Percentiles rank a stretch among this genome's conserved stretches.
These are phyloP conservation scores for Geotrypetes seraphini DNA, from an alignment of 2,797 vertebrate species.

Conservation along the genomic window DNA sequence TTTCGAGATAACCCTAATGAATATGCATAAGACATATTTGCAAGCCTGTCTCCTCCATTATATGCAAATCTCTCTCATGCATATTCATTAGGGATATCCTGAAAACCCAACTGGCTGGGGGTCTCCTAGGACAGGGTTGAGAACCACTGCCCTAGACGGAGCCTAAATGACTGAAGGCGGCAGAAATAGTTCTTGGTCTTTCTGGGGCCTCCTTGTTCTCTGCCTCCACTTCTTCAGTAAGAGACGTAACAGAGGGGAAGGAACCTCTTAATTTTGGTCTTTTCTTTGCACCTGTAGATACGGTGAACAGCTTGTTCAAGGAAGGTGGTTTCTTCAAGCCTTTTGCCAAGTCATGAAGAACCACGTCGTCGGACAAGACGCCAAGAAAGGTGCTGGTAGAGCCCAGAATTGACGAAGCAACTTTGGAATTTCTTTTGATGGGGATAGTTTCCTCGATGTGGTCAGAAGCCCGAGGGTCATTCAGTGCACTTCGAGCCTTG, in stretches of 20 bases:
- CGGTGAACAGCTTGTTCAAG: conserved; percentile 71
- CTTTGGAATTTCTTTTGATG: conserved; percentile 37
- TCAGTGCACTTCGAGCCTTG: conserved; percentile 57
- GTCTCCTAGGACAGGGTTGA: too few species aligned
- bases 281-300: conserved; percentile 46
- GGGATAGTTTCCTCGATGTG: not conserved
- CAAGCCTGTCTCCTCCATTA: too few species aligned
- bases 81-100: too few species aligned
- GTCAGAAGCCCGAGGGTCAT: conserved; percentile 38
- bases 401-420: conserved; percentile 52
- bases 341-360: conserved; percentile 62
- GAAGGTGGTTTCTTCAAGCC: conserved; percentile 57
- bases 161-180: conserved; percentile 45
- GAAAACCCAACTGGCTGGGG: too few species aligned
- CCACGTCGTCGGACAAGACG: conserved; percentile 55
- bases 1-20: too few species aligned
- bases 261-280: conserved; percentile 59
- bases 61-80: too few species aligned
- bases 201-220: conserved; percentile 32
- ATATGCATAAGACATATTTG: too few species aligned
- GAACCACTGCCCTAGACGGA: too few species aligned
- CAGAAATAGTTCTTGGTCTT: conserved; percentile 44
- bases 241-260: conserved; percentile 44
- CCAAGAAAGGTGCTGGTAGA: conserved; percentile 60
- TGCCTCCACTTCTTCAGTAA: conserved; percentile 32